Evolutionary conservation across 2,888 invertebrate species (phyloP).

Genomic region (Dendrolimus pini): DNA sequence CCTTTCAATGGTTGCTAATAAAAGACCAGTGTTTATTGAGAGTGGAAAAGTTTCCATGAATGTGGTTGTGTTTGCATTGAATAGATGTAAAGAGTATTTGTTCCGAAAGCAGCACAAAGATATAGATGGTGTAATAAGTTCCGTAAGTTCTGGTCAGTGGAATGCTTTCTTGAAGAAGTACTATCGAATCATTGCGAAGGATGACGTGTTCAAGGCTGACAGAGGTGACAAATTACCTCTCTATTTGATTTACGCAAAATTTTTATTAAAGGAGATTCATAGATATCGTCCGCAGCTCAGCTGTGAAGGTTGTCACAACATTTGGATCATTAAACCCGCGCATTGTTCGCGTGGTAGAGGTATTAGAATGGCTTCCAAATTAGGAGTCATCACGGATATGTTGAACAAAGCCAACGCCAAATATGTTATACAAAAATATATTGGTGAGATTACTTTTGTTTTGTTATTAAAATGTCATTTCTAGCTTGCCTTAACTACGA

Average conservation of each 20-base stretch:
- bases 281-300: slow-evolving; percentile 78
- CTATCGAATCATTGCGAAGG: slow-evolving; percentile 78
- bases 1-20: slow-evolving; percentile 50
- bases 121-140: slow-evolving; percentile 67
- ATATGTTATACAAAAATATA: slow-evolving; percentile 93
- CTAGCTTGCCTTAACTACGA: no score
- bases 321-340: slow-evolving; percentile 94
- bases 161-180: slow-evolving; percentile 80
- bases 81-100: slow-evolving; percentile 81
- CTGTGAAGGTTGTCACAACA: slow-evolving; percentile 87
- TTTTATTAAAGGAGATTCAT: slow-evolving; percentile 76
- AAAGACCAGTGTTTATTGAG: slow-evolving; percentile 59
- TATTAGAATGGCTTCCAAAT: slow-evolving; percentile 85
- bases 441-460: slow-evolving; percentile 76
- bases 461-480: background rate
- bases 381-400: slow-evolving; percentile 82
- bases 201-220: slow-evolving; percentile 64
- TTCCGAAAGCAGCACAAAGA: slow-evolving; percentile 79
- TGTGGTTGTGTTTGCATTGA: slow-evolving; percentile 81
- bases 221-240: slow-evolving; percentile 43
- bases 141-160: slow-evolving; percentile 78
- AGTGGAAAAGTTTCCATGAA: slow-evolving; percentile 73
- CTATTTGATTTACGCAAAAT: slow-evolving; percentile 64
- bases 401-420: slow-evolving; percentile 76
- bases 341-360: slow-evolving; percentile 89